These are phyloP conservation scores for Bombus superbus DNA, from an alignment of 1,140 invertebrate genomes.

Conservation along the genomic window DNA sequence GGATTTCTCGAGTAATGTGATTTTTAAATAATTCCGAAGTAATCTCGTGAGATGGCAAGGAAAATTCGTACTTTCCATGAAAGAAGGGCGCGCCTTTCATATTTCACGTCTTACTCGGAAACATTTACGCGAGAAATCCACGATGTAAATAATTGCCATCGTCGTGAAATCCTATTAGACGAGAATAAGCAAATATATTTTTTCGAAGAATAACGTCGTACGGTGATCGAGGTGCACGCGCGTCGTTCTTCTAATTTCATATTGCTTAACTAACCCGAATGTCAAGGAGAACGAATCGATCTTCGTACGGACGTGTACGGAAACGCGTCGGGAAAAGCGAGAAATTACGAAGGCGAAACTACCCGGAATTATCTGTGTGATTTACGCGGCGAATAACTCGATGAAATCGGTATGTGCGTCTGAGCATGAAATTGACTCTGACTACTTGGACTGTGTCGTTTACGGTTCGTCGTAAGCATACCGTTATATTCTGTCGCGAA, in stretches of 20 bases:
- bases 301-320: neutral
- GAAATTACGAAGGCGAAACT: conserved; percentile 53
- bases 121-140: neutral
- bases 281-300: neutral
- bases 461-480: conserved; percentile 5
- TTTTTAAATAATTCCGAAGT: conserved; percentile 12
- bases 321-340: conserved; percentile 12
- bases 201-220: neutral
- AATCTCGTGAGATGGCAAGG: neutral
- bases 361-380: conserved; percentile 58
- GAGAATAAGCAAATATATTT: neutral
- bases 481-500: neutral
- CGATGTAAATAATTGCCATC: neutral
- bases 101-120: neutral
- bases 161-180: neutral
- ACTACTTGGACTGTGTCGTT: conserved; percentile 32
- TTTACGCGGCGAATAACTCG: conserved; percentile 66
- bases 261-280: neutral
- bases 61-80: neutral
- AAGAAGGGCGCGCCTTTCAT: neutral
- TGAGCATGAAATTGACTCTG: conserved; percentile 58
- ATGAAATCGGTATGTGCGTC: conserved; percentile 65
- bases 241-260: neutral
- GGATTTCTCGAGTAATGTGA: conserved; percentile 15
- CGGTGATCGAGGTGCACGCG: neutral